A percentile compares a stretch with the other conserved stretches of the same genome.
Conservation (phyloP, 2,113 vertebrate genomes). For the Phocoena phocoena region DNA sequence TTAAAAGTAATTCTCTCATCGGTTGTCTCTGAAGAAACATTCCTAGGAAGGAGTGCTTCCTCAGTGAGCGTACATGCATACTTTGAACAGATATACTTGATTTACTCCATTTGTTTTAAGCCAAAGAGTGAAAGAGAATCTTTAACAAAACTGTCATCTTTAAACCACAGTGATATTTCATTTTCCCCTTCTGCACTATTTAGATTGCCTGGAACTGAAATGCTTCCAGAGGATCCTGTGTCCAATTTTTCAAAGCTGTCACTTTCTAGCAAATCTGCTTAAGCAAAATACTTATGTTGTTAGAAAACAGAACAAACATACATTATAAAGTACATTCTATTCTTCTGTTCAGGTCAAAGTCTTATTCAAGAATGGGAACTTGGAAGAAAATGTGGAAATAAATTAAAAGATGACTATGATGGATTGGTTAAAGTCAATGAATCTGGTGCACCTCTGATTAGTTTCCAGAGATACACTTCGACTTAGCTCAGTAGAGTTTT, state of each 20-base stretch:
- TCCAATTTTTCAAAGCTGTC: constrained; percentile 88
- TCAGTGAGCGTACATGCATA: constrained; percentile 25
- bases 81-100: constrained; percentile 77
- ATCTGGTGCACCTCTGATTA: constrained; percentile 41
- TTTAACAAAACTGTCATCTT: constrained; percentile 86
- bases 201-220: constrained; percentile 83
- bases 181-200: constrained; percentile 80
- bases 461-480: constrained; percentile 62
- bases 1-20: not conserved
- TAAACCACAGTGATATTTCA: constrained; percentile 85
- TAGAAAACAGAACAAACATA: constrained; percentile 82
- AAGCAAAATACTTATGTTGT: constrained; percentile 83
- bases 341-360: constrained; percentile 68
- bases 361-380: constrained; percentile 64
- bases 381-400: constrained; percentile 68
- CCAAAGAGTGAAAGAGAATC: constrained; percentile 77
- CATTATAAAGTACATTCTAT: constrained; percentile 73
- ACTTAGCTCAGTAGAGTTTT: constrained; percentile 59
- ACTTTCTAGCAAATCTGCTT: constrained; percentile 84
- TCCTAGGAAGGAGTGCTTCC: constrained; percentile 6
- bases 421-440: constrained; percentile 59
- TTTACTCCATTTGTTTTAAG: constrained; percentile 83
- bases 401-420: constrained; percentile 72
- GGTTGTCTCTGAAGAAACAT: not conserved
- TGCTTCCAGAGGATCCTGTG: constrained; percentile 77